A percentile compares a stretch with the other conserved stretches of the same genome.
These are phyloP conservation scores for Eulacestoma nigropectus DNA, from an alignment of 2,113 vertebrate species.

Conservation along the genomic window DNA sequence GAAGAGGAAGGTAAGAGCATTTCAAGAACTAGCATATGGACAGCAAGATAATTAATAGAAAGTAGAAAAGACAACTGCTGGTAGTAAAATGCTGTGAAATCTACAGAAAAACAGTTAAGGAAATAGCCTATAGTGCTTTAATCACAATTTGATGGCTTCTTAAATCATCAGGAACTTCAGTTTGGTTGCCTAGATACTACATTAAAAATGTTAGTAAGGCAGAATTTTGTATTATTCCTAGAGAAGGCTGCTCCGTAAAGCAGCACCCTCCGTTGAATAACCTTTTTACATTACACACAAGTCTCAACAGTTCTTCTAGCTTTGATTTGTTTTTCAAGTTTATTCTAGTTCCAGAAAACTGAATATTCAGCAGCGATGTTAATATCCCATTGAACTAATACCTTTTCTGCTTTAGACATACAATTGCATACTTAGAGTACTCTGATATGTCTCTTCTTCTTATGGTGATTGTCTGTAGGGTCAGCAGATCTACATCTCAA, in stretches of 20 bases:
- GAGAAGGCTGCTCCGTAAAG: not conserved
- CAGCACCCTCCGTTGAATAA: not conserved
- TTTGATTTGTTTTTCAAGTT: not conserved
- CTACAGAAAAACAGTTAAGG: slow-evolving; percentile 28
- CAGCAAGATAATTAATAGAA: slow-evolving; percentile 26
- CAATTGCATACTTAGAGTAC: not conserved
- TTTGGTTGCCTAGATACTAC: not conserved
- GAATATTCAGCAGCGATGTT: not conserved
- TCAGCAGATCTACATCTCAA: not conserved
- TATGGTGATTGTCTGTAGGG: not conserved
- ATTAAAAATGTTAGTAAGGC: not conserved
- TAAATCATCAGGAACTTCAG: slow-evolving; percentile 18
- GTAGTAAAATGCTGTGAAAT: slow-evolving; percentile 44
- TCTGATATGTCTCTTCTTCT: not conserved
- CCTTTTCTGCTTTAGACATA: not conserved
- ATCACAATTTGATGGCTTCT: slow-evolving; percentile 13
- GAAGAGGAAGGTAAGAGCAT: slow-evolving; percentile 4
- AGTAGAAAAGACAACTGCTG: slow-evolving; percentile 30
- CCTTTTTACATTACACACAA: not conserved
- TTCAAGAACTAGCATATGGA: slow-evolving; percentile 42
- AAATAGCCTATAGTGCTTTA: slow-evolving; percentile 36
- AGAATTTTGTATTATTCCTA: not conserved
- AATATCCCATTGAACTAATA: not conserved
- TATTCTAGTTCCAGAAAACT: not conserved
- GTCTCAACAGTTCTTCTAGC: not conserved